Percentiles rank a stretch among this genome's conserved stretches.
Conservation (phyloP, 1,140 invertebrate genomes). For the Diorhabda carinulata region DNA sequence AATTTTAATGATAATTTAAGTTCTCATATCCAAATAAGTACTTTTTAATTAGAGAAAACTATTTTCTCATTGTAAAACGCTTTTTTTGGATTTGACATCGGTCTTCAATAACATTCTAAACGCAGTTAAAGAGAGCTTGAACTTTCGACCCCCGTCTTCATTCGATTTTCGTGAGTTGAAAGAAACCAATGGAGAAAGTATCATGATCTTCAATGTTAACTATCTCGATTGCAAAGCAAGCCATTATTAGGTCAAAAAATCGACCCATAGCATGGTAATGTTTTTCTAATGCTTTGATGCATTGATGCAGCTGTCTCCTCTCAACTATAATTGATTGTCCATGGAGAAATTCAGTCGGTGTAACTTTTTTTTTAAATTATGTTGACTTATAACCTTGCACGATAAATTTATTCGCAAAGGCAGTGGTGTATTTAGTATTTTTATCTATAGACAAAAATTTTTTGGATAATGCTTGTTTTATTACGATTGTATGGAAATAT, state of each 20-base stretch:
- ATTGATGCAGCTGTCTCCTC: neutral
- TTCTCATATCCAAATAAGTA: too few species aligned
- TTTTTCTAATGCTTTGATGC: neutral
- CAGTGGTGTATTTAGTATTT: neutral
- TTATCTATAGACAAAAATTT: too few species aligned
- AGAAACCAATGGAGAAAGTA: neutral
- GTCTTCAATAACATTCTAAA: neutral
- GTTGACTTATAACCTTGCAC: neutral
- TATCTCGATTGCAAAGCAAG: conserved; percentile 1
- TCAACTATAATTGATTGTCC: neutral
- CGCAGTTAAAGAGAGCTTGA: neutral
- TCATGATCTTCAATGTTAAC: conserved; percentile 2
- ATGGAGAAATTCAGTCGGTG: neutral
- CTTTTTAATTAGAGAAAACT: too few species aligned
- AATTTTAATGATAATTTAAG: too few species aligned
- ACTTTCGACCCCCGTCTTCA: conserved; percentile 1
- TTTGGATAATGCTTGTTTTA: too few species aligned
- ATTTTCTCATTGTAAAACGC: too few species aligned
- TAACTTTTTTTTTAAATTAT: neutral
- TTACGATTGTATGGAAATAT: too few species aligned
- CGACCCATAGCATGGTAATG: neutral
- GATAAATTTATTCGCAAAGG: neutral
- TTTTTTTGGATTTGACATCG: too few species aligned
- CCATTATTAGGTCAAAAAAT: conserved; percentile 3
- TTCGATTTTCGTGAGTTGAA: conserved; percentile 2